Conservation (phyloP, 2,888 invertebrate species). For the Pasiphila rectangulata region DNA sequence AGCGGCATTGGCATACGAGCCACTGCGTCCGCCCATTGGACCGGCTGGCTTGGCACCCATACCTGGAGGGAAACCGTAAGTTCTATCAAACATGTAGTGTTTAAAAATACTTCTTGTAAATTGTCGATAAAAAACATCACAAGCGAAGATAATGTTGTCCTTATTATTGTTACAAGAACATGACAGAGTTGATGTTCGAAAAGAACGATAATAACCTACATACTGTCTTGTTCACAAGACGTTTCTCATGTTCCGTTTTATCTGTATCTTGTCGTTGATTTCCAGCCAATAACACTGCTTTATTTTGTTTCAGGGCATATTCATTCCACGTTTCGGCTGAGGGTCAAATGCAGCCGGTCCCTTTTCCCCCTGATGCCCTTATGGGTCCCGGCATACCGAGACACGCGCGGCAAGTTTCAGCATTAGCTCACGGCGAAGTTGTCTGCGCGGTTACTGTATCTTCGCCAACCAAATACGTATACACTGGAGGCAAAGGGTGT, state of each 20-base stretch:
- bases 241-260: background rate
- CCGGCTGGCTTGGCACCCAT: conserved; percentile 84
- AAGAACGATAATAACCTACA: background rate
- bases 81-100: conserved; percentile 41
- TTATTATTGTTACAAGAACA: conserved; percentile 5
- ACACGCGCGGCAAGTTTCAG: conserved; percentile 95
- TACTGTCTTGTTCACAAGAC: background rate
- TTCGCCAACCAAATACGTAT: conserved; percentile 94
- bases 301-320: conserved; percentile 85
- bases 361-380: conserved; percentile 96
- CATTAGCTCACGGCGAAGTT: conserved; percentile 96
- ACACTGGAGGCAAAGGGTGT: conserved; percentile 98
- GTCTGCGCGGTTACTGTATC: conserved; percentile 98
- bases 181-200: background rate
- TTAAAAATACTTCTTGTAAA: conserved; percentile 2
- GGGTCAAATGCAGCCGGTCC: conserved; percentile 94
- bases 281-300: no score
- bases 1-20: conserved; percentile 74
- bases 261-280: background rate
- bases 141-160: conserved; percentile 2
- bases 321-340: conserved; percentile 96
- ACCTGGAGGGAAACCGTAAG: conserved; percentile 93
- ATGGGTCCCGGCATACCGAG: conserved; percentile 96
- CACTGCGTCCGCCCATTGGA: conserved; percentile 74
- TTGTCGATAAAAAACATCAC: background rate